Evolutionary conservation across 2,797 vertebrate species (phyloP).

Genomic region (Perdix hodgsoniae): DNA sequence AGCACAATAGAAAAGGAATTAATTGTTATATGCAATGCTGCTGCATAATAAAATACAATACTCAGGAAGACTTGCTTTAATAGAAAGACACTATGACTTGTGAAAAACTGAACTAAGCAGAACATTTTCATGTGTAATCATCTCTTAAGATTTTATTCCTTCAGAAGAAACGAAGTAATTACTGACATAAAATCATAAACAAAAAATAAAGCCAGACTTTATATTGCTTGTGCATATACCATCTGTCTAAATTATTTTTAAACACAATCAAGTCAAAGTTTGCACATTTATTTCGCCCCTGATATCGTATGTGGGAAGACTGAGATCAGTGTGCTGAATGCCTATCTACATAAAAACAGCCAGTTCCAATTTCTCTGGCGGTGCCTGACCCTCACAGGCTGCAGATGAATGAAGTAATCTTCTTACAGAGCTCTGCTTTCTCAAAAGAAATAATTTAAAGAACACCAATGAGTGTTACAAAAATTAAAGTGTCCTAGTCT

Average conservation of each 20-base stretch:
- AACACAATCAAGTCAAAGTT: slow-evolving; percentile 32
- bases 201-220: neutral
- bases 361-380: neutral
- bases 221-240: neutral
- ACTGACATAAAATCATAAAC: slow-evolving; percentile 42
- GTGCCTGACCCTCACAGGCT: neutral
- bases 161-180: slow-evolving; percentile 4
- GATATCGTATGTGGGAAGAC: neutral
- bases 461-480: neutral
- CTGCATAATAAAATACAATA: slow-evolving; percentile 1
- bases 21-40: neutral
- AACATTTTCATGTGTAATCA: slow-evolving; percentile 29
- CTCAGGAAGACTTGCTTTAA: neutral
- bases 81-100: neutral
- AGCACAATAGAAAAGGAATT: neutral
- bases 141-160: slow-evolving; percentile 24
- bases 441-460: slow-evolving; percentile 18
- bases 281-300: neutral
- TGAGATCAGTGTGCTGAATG: neutral
- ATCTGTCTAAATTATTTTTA: slow-evolving; percentile 48
- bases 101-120: neutral
- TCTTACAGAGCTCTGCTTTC: neutral
- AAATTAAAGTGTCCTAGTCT: neutral
- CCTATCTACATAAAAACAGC: neutral
- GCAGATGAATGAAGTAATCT: slow-evolving; percentile 46